A percentile compares a stretch with the other conserved stretches of the same genome.
phyloP scores from a whole-genome alignment of 1,140 invertebrate genomes.

The Neoseiulus cucumeris region DNA sequence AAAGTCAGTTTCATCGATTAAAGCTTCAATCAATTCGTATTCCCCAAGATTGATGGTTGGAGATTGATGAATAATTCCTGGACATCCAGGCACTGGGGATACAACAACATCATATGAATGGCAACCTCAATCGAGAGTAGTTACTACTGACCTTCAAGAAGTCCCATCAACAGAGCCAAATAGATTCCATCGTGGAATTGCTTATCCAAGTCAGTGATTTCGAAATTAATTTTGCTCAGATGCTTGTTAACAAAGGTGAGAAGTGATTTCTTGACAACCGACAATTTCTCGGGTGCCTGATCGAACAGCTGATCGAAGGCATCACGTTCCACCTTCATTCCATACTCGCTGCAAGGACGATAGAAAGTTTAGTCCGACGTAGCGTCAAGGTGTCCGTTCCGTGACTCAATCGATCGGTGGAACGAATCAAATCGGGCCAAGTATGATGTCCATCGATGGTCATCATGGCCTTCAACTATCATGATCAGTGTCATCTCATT shows the following conservation, averaged over 20 bases:
- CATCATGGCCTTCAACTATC: too few relatives aligned
- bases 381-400: too few relatives aligned
- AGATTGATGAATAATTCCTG: neutral
- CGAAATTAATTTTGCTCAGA: conserved; percentile 83
- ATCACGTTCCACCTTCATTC: conserved; percentile 40
- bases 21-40: neutral
- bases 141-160: conserved; percentile 46
- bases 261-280: conserved; percentile 83
- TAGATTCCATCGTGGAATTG: conserved; percentile 91
- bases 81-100: neutral
- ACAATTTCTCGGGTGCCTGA: conserved; percentile 88
- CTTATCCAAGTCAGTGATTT: conserved; percentile 69
- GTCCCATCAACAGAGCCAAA: conserved; percentile 76
- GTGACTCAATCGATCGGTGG: too few relatives aligned
- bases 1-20: neutral
- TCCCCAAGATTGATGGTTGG: neutral
- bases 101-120: neutral
- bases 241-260: conserved; percentile 97
- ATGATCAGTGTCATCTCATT: too few relatives aligned
- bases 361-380: too few relatives aligned
- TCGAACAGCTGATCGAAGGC: conserved; percentile 98
- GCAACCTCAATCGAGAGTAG: neutral
- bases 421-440: too few relatives aligned
- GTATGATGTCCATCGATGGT: too few relatives aligned
- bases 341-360: conserved; percentile 16